Base-by-base conservation (phyloP, 2,888 invertebrate genomes). In the Luffia ferchaultella region DNA sequence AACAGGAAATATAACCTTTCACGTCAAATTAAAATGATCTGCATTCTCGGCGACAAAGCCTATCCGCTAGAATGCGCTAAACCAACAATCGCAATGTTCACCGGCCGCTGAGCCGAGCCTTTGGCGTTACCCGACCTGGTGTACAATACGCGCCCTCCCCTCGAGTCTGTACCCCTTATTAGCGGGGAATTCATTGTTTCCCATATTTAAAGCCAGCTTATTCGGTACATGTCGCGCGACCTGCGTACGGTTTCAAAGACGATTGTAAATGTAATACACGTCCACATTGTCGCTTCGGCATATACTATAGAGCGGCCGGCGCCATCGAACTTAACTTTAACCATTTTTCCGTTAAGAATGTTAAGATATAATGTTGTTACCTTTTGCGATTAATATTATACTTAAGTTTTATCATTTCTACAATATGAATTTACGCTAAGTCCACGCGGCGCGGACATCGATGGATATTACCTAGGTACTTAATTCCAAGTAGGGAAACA, bases 161-260 rank as follows among this genome's bases (percentile, higher is more conserved):
- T 53, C 70, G 72, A 72, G 70, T 77, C 73, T 68, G 69, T 65
- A 68, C 71, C 73, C 76, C 78, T 72, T 75, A 78, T 80, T 80
- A 77, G 68, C 72, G 71, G 65, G 68, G 61, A 69, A 68, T 62
- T 71, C 73, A 80, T 84, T 84, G 82, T 84, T 79, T 79, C 72
- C 71, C 63, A 73, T 67, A 73, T 76, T 79, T 72, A 73, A 76
- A 75, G 74, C 30, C 63, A 43, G 51, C 48, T 50, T 60, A 58
- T 68, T 69, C 63, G 69, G 69, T 17, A 17, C 48, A 16, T 45
- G 45, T 46, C 57, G 58, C 59, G 58, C 60, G 62, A 45, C 43
- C 49, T 30, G 45, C 20, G 16, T 18, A 20, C 61, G 63, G 59
- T 62, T 62, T 59, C 64, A 64, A 65, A 64, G 49, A 43, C 49